Evolutionary conservation across 2,888 invertebrate genomes (phyloP).

Genomic region (Tipula lateralis): DNA sequence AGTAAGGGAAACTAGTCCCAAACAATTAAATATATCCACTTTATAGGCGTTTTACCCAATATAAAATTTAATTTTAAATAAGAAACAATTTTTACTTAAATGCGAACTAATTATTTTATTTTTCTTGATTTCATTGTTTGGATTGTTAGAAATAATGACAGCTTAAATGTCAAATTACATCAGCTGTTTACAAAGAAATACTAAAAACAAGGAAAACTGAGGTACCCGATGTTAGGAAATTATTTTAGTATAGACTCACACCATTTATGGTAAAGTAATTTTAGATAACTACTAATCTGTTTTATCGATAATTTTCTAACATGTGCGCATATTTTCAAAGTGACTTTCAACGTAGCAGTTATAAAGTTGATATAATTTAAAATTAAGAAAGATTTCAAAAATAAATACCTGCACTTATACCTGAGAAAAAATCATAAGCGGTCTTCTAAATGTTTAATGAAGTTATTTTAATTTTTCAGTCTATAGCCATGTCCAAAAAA

Average conservation of each 20-base stretch:
- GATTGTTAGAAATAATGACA: constrained; percentile 20
- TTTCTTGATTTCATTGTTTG: background rate
- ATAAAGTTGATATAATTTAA: no score
- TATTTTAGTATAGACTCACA: background rate
- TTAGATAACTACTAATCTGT: no score
- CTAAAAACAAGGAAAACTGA: background rate
- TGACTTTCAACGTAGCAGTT: no score
- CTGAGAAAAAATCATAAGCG: no score
- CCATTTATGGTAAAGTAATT: no score
- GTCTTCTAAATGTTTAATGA: no score
- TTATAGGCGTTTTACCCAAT: background rate
- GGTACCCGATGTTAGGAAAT: background rate
- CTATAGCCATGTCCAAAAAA: no score
- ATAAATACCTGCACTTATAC: no score
- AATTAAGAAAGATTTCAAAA: no score
- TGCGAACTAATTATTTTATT: background rate
- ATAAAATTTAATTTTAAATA: background rate
- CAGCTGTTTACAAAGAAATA: constrained; percentile 29
- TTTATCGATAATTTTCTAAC: no score
- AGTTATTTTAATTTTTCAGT: no score
- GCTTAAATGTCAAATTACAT: constrained; percentile 29
- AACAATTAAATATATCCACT: background rate
- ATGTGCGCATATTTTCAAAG: no score
- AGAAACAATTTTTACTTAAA: background rate
- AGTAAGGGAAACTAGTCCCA: background rate